Percentiles rank a stretch among this genome's conserved stretches.
Conservation (phyloP, 2,113 vertebrate species). For the Phrynosoma blainvillii region DNA sequence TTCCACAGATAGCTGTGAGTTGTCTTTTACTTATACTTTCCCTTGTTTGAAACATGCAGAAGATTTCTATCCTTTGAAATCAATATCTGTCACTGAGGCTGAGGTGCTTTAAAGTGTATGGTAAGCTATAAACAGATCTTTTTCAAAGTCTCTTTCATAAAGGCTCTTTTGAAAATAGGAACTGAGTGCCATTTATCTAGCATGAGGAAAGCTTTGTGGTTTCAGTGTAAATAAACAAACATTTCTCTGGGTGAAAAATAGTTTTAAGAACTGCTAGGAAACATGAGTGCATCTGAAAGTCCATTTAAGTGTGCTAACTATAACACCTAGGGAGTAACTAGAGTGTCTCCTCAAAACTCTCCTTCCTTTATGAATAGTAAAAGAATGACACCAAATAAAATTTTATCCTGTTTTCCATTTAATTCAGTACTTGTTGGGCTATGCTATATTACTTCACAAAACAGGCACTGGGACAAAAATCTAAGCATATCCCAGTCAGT, state of each 20-base stretch:
- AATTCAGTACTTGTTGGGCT: not conserved
- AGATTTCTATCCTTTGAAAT: slow-evolving; percentile 23
- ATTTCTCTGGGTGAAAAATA: not conserved
- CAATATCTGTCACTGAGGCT: slow-evolving; percentile 3
- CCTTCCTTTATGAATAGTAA: slow-evolving; percentile 16
- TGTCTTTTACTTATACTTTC: not conserved
- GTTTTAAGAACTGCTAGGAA: not conserved
- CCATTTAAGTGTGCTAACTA: not conserved
- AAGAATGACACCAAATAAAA: not conserved
- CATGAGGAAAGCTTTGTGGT: rapidly evolving
- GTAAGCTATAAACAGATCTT: slow-evolving; percentile 15
- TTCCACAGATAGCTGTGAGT: not conserved
- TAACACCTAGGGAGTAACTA: not conserved
- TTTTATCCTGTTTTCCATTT: not conserved
- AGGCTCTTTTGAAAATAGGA: not conserved
- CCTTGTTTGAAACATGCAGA: slow-evolving; percentile 33
- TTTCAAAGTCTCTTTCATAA: slow-evolving; percentile 27
- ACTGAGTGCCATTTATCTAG: not conserved
- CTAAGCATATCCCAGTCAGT: not conserved
- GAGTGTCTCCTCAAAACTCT: not conserved
- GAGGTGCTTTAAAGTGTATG: not conserved
- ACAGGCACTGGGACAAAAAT: not conserved
- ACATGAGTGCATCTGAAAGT: slow-evolving; percentile 1
- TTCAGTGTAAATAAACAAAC: slow-evolving; percentile 4
- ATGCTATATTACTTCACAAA: not conserved